Percentiles rank a stretch among this genome's conserved stretches.
These are phyloP conservation scores for Cantharis nigra DNA, from an alignment of 2,888 invertebrate species.

Conservation along the genomic window DNA sequence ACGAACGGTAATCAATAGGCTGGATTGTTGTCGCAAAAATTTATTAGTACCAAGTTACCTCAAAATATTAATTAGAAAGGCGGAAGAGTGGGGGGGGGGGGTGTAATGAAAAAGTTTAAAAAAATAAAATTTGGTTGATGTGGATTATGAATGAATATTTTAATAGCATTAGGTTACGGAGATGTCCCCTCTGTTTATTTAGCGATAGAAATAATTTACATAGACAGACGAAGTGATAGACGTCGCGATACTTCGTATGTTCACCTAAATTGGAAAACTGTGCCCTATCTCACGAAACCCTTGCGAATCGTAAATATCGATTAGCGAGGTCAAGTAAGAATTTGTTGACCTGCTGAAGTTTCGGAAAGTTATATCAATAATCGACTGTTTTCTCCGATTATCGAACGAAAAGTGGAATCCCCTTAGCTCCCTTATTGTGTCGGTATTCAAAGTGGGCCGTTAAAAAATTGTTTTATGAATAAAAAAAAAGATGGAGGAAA, in stretches of 20 bases:
- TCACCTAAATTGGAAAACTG: neutral
- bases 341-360: neutral
- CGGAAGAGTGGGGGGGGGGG: too few relatives aligned
- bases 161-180: neutral
- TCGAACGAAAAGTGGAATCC: neutral
- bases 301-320: neutral
- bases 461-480: neutral
- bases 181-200: neutral
- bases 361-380: neutral
- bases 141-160: neutral
- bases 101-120: too few relatives aligned
- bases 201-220: neutral
- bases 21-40: too few relatives aligned
- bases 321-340: neutral
- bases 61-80: too few relatives aligned
- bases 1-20: too few relatives aligned
- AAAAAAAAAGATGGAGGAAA: neutral
- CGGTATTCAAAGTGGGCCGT: neutral
- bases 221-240: neutral
- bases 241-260: neutral
- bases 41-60: too few relatives aligned
- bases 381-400: neutral
- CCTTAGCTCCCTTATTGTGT: neutral
- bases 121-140: too few relatives aligned
- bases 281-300: neutral